These are phyloP conservation scores for Beris morrisii DNA, from an alignment of 2,888 invertebrate species.

Conservation along the genomic window DNA sequence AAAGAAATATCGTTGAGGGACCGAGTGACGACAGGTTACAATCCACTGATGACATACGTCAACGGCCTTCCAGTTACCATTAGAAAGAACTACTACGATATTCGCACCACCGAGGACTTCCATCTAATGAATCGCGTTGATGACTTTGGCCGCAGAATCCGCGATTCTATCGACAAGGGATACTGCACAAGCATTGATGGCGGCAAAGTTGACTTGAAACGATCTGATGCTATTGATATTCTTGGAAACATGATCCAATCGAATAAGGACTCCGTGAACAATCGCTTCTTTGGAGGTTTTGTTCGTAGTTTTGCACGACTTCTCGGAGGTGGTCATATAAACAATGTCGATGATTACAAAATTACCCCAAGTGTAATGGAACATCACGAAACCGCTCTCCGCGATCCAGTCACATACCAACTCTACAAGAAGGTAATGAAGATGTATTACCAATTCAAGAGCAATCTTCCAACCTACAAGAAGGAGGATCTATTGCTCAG, in stretches of 20 bases:
- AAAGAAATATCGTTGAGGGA: conserved; percentile 60
- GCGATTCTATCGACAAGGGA: conserved; percentile 59
- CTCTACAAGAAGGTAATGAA: conserved; percentile 64
- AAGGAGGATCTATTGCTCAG: conserved; percentile 63
- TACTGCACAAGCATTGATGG: conserved; percentile 50
- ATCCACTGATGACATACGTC: conserved; percentile 64
- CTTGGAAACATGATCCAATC: conserved; percentile 59
- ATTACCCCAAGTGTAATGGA: conserved; percentile 64
- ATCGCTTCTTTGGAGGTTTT: conserved; percentile 11
- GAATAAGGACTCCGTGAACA: conserved; percentile 49
- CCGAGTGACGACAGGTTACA: conserved; percentile 63
- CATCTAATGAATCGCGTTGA: conserved; percentile 54
- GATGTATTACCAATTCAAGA: conserved; percentile 64
- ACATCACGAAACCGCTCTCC: conserved; percentile 64
- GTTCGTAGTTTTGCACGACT: conserved; percentile 3
- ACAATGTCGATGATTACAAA: conserved; percentile 12
- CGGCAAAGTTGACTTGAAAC: conserved; percentile 46
- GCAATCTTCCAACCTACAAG: conserved; percentile 63
- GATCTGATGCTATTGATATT: conserved; percentile 57
- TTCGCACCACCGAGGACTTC: conserved; percentile 56
- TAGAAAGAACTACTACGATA: conserved; percentile 62
- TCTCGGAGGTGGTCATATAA: conserved; percentile 18
- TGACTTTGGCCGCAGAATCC: conserved; percentile 54
- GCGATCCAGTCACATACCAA: conserved; percentile 72
- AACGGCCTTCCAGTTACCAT: conserved; percentile 68